Evolutionary conservation across 2,797 vertebrate species (phyloP).

Genomic region (Xiphophorus birchmanni): DNA sequence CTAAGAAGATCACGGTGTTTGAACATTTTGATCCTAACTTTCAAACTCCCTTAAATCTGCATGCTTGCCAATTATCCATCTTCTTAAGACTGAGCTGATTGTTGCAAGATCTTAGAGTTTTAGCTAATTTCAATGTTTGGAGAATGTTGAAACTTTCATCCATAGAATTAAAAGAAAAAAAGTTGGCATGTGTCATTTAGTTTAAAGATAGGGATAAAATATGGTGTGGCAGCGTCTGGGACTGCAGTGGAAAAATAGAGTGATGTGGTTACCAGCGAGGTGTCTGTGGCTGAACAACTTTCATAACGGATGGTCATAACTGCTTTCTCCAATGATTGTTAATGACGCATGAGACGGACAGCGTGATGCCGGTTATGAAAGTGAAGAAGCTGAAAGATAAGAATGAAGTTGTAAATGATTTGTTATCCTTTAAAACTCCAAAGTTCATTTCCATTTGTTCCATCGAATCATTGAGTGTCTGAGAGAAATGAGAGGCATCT

Average conservation of each 20-base stretch:
- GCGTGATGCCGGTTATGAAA: neutral
- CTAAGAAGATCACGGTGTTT: too few relatives aligned
- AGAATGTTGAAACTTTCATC: conserved; percentile 3
- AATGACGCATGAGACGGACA: conserved; percentile 17
- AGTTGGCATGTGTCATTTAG: conserved; percentile 12
- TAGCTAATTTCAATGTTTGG: neutral
- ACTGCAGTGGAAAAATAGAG: conserved; percentile 33
- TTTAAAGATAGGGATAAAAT: neutral
- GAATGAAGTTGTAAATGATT: neutral
- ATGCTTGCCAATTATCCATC: too few relatives aligned
- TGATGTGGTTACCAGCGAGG: neutral
- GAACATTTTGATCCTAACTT: too few relatives aligned
- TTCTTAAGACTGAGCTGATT: too few relatives aligned
- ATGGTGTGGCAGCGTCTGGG: neutral
- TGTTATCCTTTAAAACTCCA: too few relatives aligned
- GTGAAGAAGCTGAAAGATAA: neutral
- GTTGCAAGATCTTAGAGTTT: too few relatives aligned
- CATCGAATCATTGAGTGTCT: neutral
- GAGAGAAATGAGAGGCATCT: conserved; percentile 3
- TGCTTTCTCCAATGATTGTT: conserved; percentile 6
- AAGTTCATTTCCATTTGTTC: conserved; percentile 19
- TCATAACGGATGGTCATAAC: neutral
- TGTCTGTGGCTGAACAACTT: conserved; percentile 8
- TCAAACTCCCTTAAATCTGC: too few relatives aligned
- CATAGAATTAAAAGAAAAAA: neutral